phyloP scores from a whole-genome alignment of 2,797 vertebrate species.

The Enteromius unitaeniatus region DNA sequence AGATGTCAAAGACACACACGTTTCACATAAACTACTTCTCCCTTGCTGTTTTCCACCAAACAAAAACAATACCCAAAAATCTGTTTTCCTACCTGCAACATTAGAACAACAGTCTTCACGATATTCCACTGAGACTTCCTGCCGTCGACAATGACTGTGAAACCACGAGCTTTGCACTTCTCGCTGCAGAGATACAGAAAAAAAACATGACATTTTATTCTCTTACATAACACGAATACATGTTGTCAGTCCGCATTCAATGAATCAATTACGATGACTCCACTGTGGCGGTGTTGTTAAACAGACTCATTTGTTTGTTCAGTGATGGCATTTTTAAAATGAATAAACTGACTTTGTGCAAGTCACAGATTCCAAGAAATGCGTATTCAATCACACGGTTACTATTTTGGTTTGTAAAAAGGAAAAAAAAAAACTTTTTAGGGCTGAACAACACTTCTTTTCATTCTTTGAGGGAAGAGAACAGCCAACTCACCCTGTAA shows the following conservation, averaged over 20 bases:
- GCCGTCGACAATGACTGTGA: constrained; percentile 98
- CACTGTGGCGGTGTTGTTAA: constrained; percentile 13
- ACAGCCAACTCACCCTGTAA: constrained; percentile 30
- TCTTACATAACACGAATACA: neutral
- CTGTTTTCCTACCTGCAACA: constrained; percentile 88
- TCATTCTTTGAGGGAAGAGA: constrained; percentile 21
- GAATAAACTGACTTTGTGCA: constrained; percentile 7
- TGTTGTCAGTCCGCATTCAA: constrained; percentile 2
- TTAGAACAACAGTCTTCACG: constrained; percentile 97
- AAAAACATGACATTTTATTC: neutral
- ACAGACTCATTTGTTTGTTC: constrained; percentile 17
- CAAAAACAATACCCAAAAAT: neutral
- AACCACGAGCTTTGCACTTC: constrained; percentile 97
- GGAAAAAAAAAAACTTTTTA: neutral
- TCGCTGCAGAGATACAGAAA: constrained; percentile 77
- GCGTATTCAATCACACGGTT: constrained; percentile 9
- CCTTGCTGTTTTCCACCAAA: constrained; percentile 38
- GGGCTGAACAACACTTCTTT: constrained; percentile 21
- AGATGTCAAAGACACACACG: constrained; percentile 40
- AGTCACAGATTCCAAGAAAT: constrained; percentile 36
- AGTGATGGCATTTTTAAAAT: constrained; percentile 31
- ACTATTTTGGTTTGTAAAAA: constrained; percentile 15
- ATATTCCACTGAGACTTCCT: constrained; percentile 97
- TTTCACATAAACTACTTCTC: constrained; percentile 24
- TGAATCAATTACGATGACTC: constrained; percentile 34